Conservation (phyloP, 2,888 invertebrate species). For the Ophioninae sp. region DNA sequence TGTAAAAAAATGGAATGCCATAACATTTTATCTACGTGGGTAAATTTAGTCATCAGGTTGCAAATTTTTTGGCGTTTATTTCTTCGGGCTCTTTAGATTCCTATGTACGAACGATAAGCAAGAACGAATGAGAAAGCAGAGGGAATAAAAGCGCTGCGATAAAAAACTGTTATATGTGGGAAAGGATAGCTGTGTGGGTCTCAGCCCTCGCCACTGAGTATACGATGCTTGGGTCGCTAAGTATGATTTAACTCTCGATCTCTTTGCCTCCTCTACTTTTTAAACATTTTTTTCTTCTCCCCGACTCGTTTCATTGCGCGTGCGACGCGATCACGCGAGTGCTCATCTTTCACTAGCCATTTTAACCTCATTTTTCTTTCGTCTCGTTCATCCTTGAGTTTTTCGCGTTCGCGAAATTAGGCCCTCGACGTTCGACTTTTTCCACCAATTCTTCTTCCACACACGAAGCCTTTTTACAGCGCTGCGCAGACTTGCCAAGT, state of each 20-base stretch:
- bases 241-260: conserved; percentile 60
- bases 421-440: conserved; percentile 30
- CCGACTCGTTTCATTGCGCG: conserved; percentile 39
- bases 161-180: conserved; percentile 59
- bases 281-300: conserved; percentile 19
- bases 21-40: background rate
- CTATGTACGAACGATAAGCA: background rate
- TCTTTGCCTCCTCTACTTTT: conserved; percentile 30
- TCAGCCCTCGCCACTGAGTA: conserved; percentile 53
- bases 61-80: background rate
- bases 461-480: conserved; percentile 11
- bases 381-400: background rate
- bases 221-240: conserved; percentile 58
- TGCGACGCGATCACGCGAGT: conserved; percentile 50
- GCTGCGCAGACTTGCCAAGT: background rate
- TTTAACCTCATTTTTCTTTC: conserved; percentile 47
- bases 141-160: conserved; percentile 52
- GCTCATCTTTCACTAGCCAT: conserved; percentile 19
- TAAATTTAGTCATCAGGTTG: background rate
- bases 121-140: conserved; percentile 44
- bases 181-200: conserved; percentile 41
- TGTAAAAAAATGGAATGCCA: background rate
- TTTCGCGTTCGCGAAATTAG: conserved; percentile 14
- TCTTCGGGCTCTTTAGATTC: conserved; percentile 2
- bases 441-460: conserved; percentile 38